These are phyloP conservation scores for Trissoscelio sp. DNA, from an alignment of 2,888 invertebrate genomes.

Conservation along the genomic window DNA sequence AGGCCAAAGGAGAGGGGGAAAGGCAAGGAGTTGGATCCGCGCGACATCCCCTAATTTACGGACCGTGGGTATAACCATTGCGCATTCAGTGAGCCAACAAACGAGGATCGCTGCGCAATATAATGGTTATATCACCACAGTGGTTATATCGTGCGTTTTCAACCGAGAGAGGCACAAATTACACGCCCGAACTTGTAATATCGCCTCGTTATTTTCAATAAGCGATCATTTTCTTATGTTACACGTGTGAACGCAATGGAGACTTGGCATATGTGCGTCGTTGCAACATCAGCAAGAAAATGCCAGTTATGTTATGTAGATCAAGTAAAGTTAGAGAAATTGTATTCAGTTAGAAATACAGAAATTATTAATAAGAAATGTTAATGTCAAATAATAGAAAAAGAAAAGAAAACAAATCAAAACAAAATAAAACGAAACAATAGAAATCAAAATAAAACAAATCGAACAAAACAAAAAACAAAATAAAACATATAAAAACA, in stretches of 20 bases:
- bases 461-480: no score
- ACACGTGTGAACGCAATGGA: not conserved
- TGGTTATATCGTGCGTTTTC: constrained; percentile 22
- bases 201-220: constrained; percentile 55
- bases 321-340: no score
- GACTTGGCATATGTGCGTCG: not conserved
- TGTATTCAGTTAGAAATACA: no score
- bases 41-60: constrained; percentile 69
- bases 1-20: no score
- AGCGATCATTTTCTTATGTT: constrained; percentile 51
- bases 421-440: no score
- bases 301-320: no score
- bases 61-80: constrained; percentile 48
- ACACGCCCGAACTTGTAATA: constrained; percentile 61
- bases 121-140: constrained; percentile 59
- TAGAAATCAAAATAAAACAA: no score
- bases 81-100: constrained; percentile 67
- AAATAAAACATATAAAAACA: no score
- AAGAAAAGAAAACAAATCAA: no score
- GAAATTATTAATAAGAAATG: no score
- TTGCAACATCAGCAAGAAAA: not conserved
- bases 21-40: no score
- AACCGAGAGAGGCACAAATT: constrained; percentile 57
- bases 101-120: constrained; percentile 62
- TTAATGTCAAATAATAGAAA: no score